Evolutionary conservation across 1,140 invertebrate genomes (phyloP), one percentile per base, ranked within the genome.

Genomic region (Lethrus apterus): DNA sequence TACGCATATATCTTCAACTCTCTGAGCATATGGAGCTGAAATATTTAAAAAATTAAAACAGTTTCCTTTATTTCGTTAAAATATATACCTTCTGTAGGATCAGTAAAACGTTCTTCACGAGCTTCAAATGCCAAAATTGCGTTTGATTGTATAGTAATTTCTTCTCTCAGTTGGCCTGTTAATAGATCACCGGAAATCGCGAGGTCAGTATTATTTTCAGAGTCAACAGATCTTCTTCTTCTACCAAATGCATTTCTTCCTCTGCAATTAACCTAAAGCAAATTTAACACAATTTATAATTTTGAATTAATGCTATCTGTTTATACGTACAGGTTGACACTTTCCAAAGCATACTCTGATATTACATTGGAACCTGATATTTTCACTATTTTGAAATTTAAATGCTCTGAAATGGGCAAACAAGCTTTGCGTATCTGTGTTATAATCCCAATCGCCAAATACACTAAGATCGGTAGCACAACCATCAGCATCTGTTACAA

Each of bases 361-460:
- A 64, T 93, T 94, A 65, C 92, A 95, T 67, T 94, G 90, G 86
- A 95, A 95, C 66, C 89, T 73, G 56, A 95, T 90, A 62, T 92
- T 93, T 58, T 93, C 91, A 58, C 88, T 91, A 48, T 86, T 89
- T 0, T 91, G 92, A 78, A 96, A 96, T 65, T 96, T 95, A 66
- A 96, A 96, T 3, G 91, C 92, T 64, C 93, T 93, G 64, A 96
- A 94, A 48, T 83, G 80, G 29, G 90, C 90, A 59, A 86, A 72
- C 14, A 95, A 67, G 8, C 86, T 80, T 63, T 87, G 86, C 8
- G 83, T 83, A 23, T 89, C 85, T 3, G 83, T 76, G 60, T 89
- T 87, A 52, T 89, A 83, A 53, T 89, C 82, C 91, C 91, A 95
- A 63, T 94, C 89, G 11, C 89, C 89, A 58, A 94, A 94, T 59